Evolutionary conservation across 2,797 vertebrate species (phyloP), one percentile per base, ranked within the genome.

Genomic region (Chelon auratus): DNA sequence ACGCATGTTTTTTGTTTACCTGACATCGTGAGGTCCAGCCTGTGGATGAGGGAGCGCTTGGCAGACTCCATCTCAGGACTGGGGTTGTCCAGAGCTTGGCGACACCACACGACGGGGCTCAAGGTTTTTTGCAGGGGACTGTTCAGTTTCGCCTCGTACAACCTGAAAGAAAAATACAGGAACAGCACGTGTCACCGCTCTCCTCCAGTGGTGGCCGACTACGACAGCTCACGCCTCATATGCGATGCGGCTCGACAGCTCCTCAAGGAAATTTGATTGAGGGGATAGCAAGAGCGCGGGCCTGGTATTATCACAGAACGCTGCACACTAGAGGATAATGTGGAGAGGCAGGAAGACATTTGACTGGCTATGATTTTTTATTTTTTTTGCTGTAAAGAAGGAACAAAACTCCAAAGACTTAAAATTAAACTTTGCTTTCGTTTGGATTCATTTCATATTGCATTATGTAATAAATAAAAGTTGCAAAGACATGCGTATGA

Each of bases 31-130:
- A 98, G 96, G 85, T 99, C 98, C 89, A 99, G 95, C 74, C 96
- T 95, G 93, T 99, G 97, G 79, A 99, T 95, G 87, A 99, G 95
- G 15, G 96, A 99, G 78, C 97, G 98, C 89, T 98, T 99, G 93
- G 97, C 98, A 77, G 96, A 95, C 91, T 99, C 98, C 91, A 99
- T 96, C 64, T 99, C 97, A 81, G 98, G 97, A 83, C 96, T 97
- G 72, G 97, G 98, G 89, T 97, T 95, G 93, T 99, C 98, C 81
- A 99, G 85, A 69, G 97, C 96, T 83, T 98, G 96, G 73, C 98
- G 96, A 92, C 97, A 99, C 98, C 98, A 99, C 88, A 97, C 96
- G 8, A 98, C 93, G 0, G 97, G 97, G 88, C 96, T 99, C 83
- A 97, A 84, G 10, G 93, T 92, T 91, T 97, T 97, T 89, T 98